Conservation (phyloP, 2,113 vertebrate genomes). For the Callorhinus ursinus region DNA sequence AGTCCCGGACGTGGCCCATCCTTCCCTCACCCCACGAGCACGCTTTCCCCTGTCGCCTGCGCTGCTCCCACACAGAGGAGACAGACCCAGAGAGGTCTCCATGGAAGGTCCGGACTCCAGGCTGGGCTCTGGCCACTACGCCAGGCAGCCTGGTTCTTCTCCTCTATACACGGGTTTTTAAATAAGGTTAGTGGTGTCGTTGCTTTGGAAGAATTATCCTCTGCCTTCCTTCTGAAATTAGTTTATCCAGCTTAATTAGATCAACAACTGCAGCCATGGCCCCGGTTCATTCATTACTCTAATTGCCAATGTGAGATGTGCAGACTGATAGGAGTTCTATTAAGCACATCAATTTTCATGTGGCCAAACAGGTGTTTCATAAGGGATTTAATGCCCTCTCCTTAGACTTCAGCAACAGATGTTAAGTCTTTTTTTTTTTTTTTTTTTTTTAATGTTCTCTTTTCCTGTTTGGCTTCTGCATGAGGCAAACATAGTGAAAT, state of each 20-base stretch:
- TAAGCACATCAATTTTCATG: slow-evolving; percentile 74
- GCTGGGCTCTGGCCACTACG: not conserved
- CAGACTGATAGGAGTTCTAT: slow-evolving; percentile 69
- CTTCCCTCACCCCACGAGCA: not conserved
- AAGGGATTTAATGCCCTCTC: slow-evolving; percentile 73
- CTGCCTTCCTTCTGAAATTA: slow-evolving; percentile 67
- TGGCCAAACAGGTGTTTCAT: slow-evolving; percentile 79
- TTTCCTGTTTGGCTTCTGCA: slow-evolving; percentile 68
- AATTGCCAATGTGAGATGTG: slow-evolving; percentile 74
- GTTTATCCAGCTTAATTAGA: slow-evolving; percentile 72
- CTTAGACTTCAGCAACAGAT: slow-evolving; percentile 74
- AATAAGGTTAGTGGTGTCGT: slow-evolving; percentile 57
- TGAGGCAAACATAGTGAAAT: slow-evolving; percentile 61
- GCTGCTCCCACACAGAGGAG: not conserved
- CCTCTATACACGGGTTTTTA: slow-evolving; percentile 30
- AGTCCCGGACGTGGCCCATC: not conserved
- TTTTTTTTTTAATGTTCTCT: slow-evolving; percentile 47
- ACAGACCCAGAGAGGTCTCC: not conserved
- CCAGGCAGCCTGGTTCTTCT: not conserved
- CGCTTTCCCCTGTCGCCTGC: fast-evolving
- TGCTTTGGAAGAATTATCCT: slow-evolving; percentile 69
- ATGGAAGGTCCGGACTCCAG: not conserved
- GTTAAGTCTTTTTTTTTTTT: slow-evolving; percentile 60
- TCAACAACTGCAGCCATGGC: slow-evolving; percentile 52
- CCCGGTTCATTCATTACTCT: slow-evolving; percentile 69